Evolutionary conservation across 2,797 vertebrate species (phyloP).

Genomic region (Serranus cabrilla): DNA sequence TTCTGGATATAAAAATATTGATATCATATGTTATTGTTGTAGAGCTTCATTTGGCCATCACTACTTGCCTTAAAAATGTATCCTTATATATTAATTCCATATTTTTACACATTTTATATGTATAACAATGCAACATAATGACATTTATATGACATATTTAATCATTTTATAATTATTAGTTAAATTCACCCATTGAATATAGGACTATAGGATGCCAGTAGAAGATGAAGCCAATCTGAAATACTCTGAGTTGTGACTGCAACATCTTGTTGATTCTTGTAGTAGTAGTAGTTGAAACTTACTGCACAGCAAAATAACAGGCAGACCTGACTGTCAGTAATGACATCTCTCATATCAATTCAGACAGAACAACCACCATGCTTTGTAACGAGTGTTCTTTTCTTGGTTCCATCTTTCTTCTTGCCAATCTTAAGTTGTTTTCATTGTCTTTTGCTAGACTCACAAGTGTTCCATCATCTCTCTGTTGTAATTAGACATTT

Average conservation of each 20-base stretch:
- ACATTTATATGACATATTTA: neutral
- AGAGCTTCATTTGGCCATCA: too few relatives aligned
- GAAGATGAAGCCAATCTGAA: neutral
- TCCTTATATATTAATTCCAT: neutral
- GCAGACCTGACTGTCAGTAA: neutral
- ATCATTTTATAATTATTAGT: neutral
- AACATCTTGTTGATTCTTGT: neutral
- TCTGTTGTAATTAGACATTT: neutral
- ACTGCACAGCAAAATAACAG: neutral
- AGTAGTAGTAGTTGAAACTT: neutral
- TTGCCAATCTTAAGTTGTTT: neutral
- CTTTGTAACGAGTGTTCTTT: neutral
- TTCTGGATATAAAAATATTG: too few relatives aligned
- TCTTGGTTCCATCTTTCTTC: neutral
- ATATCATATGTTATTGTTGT: too few relatives aligned
- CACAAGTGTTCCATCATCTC: neutral
- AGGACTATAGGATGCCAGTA: neutral
- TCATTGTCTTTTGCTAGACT: neutral
- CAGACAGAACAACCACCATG: neutral
- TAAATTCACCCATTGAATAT: neutral
- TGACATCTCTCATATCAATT: neutral
- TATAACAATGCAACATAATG: neutral
- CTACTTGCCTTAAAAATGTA: neutral
- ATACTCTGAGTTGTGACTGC: neutral
- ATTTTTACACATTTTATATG: neutral